Evolutionary conservation across 30 jellyfish, hydroid and myxozoan species (phyloP), one percentile per base, ranked within the genome.

Genomic region (Pseudorhiza aurosa): DNA sequence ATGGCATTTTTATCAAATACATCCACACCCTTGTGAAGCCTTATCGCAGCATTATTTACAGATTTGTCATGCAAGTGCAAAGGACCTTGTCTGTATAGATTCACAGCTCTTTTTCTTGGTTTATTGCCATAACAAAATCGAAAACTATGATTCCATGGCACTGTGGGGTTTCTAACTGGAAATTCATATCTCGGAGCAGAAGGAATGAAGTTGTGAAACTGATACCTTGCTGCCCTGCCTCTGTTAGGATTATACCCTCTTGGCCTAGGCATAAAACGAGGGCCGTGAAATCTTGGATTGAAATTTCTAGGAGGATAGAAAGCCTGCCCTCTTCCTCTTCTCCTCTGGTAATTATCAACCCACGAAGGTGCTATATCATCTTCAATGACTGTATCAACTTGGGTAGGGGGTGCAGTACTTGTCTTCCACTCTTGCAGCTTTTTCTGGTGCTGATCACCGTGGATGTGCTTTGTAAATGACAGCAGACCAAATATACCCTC

Each of bases 361-460:
- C 35, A 53, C 8, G 24, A 21, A 12, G 36, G 36, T 53, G 35
- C 8, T 15, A 18, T 36, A 64, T 64, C 24, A 1, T 32, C 77
- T 8, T 64, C 58, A 4, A 35, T 64, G 25, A 64, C 12, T 30
- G 77, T 17, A 2, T 73, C 40, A 35, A 21, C 75, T 8, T 19
- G 78, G 21, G 65, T 59, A 8, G 51, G 50, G 4, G 31, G 30
- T 19, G 72, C 68, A 65, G 43, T 73, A 21, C 55, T 50, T 46
- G 37, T 46, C 58, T 68, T 85, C 87, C 90, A 60, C 55, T 85
- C 63, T 8, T 40, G 85, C 39, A 85, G 25, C 42, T 68, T 74
- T 39, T 74, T 75, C 59, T 72, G 89, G 65, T 85, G 96, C 49
- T 85, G 65, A 35, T 74, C 90, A 57, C 96, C 78, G 68, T 85